phyloP scores from a whole-genome alignment of 2,888 invertebrate genomes.

The Rhaphigaster nebulosa region DNA sequence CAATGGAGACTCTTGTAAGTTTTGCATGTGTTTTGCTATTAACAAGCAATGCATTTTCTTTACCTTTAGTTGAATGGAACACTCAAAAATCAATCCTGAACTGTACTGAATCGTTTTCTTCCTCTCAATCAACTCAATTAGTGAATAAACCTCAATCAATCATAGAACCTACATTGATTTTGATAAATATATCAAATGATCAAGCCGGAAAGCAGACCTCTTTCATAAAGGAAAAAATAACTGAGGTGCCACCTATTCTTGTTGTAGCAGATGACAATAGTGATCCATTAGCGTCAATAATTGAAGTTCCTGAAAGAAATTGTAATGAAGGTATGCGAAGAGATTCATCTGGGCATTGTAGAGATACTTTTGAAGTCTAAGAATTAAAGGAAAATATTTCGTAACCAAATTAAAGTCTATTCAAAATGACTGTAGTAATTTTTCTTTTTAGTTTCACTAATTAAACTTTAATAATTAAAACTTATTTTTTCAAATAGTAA shows the following conservation, averaged over 20 bases:
- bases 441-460: neutral
- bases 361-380: neutral
- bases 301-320: neutral
- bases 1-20: neutral
- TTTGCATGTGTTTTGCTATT: neutral
- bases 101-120: neutral
- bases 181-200: neutral
- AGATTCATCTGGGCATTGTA: constrained; percentile 26
- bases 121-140: neutral
- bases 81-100: neutral
- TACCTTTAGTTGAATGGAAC: neutral
- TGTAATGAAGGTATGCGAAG: constrained; percentile 29
- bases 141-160: neutral
- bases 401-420: neutral
- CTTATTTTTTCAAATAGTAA: neutral
- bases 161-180: neutral
- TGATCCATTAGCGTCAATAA: neutral
- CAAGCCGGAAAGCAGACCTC: neutral
- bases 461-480: neutral
- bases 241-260: neutral
- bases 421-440: neutral
- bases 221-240: neutral
- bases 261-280: neutral
- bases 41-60: neutral
- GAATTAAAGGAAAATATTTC: neutral